These are phyloP conservation scores for Epinephelus malabaricus DNA, from an alignment of 2,797 vertebrate species.

Conservation along the genomic window DNA sequence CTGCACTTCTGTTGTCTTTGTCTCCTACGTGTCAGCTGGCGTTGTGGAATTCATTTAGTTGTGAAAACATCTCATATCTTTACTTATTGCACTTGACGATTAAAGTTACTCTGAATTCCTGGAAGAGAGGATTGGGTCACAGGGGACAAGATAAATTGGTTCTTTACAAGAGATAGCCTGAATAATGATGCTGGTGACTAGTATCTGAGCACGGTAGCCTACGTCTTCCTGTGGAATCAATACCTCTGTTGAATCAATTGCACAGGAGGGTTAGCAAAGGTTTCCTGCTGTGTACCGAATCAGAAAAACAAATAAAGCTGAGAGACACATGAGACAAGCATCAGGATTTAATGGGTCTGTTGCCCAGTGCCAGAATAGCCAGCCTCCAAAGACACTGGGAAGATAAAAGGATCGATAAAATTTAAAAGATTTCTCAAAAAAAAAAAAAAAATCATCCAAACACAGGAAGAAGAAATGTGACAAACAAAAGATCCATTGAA, in stretches of 20 bases:
- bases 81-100: slow-evolving; percentile 37
- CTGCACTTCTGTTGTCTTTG: slow-evolving; percentile 8
- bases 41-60: slow-evolving; percentile 26
- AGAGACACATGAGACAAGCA: slow-evolving; percentile 59
- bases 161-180: slow-evolving; percentile 46
- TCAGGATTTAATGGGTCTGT: slow-evolving; percentile 52
- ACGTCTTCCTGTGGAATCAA: slow-evolving; percentile 59
- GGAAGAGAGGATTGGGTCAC: slow-evolving; percentile 39
- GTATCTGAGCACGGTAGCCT: slow-evolving; percentile 33
- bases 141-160: slow-evolving; percentile 51
- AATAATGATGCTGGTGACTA: slow-evolving; percentile 63
- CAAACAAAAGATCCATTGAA: slow-evolving; percentile 28
- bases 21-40: neutral
- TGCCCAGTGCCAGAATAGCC: slow-evolving; percentile 22
- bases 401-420: slow-evolving; percentile 53
- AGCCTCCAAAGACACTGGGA: slow-evolving; percentile 38
- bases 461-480: slow-evolving; percentile 17
- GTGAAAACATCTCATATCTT: slow-evolving; percentile 26
- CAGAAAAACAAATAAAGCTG: slow-evolving; percentile 65
- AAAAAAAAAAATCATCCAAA: slow-evolving; percentile 32
- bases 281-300: slow-evolving; percentile 53
- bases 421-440: slow-evolving; percentile 36
- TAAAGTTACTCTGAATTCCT: slow-evolving; percentile 35
- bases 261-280: slow-evolving; percentile 55
- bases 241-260: slow-evolving; percentile 65